Base-by-base conservation (phyloP, 2,888 invertebrate species). In the Drosophila colorata region DNA sequence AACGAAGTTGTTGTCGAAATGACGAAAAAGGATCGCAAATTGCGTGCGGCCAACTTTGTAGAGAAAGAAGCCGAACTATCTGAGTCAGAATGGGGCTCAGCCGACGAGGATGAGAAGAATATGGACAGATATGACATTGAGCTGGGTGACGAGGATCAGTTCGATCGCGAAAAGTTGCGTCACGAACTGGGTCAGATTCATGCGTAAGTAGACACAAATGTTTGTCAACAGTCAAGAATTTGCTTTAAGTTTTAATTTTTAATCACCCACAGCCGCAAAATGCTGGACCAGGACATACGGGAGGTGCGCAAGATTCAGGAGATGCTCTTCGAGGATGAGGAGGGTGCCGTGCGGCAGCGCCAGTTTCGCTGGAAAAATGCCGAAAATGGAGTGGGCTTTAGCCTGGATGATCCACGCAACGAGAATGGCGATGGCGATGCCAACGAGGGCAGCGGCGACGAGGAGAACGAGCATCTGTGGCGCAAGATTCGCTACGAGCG, bases 1-100 rank as follows among this genome's bases (percentile, higher is more conserved):
- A 97, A 97, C 92, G 97, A 97, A 93, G 94, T 93, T 56, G 74
- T 91, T n/a, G 90, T 91, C 2, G 73, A 90, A 80, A 86, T 91
- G 89, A 91, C 90, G 0, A 90, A 90, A 57, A 87, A 88, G 25
- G 91, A 91, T 41, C 81, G 91, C 77, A 59, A 90, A 78, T 88
- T 91, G 31, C 94, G 94, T 51, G 93, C 94, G 0, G 92, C 93
- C 0, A 96, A 96, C 52, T 98, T 97, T 93, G 93, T 98, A 56
- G 98, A 98, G 78, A 94, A 95, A 38, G 98, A 98, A 92, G 98
- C 98, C 0, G 98, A 98, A 88, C 92, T 98, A 33, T 97, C 97
- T 0, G 98, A 98, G 88, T 97, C 96, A 2, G 98, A 98, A 77
- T 97, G 96, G 95, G 97, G 95, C 0, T 97, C 97, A 46, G 97